A percentile compares a stretch with the other conserved stretches of the same genome.
Evolutionary conservation across 2,888 invertebrate genomes (phyloP).

Genomic region (Muschampia plurimacula): DNA sequence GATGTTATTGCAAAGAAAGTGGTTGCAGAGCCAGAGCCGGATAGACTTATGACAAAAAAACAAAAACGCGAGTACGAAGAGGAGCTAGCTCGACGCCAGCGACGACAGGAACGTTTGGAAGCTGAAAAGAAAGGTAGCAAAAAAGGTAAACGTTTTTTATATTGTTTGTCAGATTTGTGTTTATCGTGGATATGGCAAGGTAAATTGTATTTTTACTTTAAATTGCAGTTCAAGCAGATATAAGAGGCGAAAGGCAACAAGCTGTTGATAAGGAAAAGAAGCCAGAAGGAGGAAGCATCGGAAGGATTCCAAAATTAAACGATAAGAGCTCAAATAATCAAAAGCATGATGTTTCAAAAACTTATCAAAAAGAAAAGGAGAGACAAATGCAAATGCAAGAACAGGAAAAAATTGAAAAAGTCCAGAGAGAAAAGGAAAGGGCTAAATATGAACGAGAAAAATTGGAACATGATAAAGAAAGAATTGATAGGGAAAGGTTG

Average conservation of each 20-base stretch:
- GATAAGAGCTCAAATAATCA: slow-evolving; percentile 58
- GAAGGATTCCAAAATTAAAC: slow-evolving; percentile 84
- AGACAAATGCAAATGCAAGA: slow-evolving; percentile 42
- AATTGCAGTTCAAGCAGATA: slow-evolving; percentile 52
- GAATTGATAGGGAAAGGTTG: slow-evolving; percentile 67
- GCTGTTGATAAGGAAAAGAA: slow-evolving; percentile 65
- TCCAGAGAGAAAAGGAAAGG: slow-evolving; percentile 49
- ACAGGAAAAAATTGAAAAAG: slow-evolving; percentile 56
- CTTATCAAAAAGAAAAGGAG: slow-evolving; percentile 44
- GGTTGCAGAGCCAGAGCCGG: slow-evolving; percentile 85
- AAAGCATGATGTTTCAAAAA: slow-evolving; percentile 60
- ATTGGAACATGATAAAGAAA: slow-evolving; percentile 55
- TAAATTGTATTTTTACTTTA: not conserved
- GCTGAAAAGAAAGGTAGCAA: slow-evolving; percentile 61
- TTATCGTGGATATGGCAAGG: not conserved
- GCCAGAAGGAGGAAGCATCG: slow-evolving; percentile 62
- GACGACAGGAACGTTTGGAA: slow-evolving; percentile 71
- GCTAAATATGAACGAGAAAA: slow-evolving; percentile 62
- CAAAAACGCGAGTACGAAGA: slow-evolving; percentile 91
- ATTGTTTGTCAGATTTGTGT: not conserved
- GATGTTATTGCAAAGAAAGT: slow-evolving; percentile 67
- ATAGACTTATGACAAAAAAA: slow-evolving; percentile 92
- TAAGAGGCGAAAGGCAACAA: slow-evolving; percentile 58
- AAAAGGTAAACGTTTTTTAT: slow-evolving; percentile 55
- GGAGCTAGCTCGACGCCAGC: slow-evolving; percentile 88